Conservation (phyloP, 2,797 vertebrate species). For the Hipposideros larvatus region DNA sequence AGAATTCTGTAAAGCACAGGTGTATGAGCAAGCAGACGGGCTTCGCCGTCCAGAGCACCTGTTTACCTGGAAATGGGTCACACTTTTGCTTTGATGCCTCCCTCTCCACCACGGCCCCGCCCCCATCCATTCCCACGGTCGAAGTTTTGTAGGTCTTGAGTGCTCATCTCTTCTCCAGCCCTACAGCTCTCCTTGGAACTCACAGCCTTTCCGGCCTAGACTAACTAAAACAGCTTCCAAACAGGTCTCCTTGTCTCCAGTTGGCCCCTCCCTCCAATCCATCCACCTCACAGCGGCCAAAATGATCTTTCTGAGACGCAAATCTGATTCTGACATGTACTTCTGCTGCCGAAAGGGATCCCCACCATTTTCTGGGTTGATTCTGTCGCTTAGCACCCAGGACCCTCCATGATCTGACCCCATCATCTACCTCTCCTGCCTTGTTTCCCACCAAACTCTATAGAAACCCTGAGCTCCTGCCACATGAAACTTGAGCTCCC, state of each 20-base stretch:
- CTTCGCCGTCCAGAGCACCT: neutral
- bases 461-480: neutral
- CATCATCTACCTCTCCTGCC: neutral
- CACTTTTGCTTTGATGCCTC: neutral
- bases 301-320: neutral
- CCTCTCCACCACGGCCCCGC: neutral
- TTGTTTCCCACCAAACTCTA: neutral
- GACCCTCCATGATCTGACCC: neutral
- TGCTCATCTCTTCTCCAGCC: neutral
- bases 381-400: neutral
- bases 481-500: neutral
- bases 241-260: neutral
- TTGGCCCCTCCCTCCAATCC: neutral
- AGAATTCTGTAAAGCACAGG: neutral
- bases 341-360: neutral
- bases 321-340: neutral
- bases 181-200: neutral
- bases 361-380: neutral
- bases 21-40: too few species aligned
- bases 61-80: neutral
- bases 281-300: neutral
- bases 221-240: neutral
- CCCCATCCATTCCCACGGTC: accelerated
- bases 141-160: neutral
- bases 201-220: neutral